A percentile compares a stretch with the other conserved stretches of the same genome.
Evolutionary conservation across 2,888 invertebrate species (phyloP).

Genomic region (Prosapia bicincta): DNA sequence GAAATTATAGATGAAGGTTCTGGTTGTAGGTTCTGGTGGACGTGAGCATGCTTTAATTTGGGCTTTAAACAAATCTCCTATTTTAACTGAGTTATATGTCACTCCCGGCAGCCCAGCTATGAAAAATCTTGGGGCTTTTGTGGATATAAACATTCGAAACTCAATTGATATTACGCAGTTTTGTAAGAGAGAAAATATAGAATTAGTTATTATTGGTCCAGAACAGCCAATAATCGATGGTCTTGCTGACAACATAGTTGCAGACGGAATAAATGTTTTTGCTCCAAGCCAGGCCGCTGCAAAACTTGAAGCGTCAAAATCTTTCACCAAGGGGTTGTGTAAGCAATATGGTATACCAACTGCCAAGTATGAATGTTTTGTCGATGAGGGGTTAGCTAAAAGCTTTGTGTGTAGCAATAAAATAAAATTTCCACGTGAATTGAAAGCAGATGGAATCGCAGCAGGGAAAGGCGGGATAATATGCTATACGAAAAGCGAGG

Average conservation of each 20-base stretch:
- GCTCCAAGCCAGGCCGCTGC: not conserved
- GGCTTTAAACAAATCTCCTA: not conserved
- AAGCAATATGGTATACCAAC: not conserved
- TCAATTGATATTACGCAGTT: not conserved
- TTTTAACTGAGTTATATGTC: not conserved
- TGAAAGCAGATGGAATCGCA: not conserved
- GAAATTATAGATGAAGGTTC: too few relatives aligned
- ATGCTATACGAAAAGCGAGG: not conserved
- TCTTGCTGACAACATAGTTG: not conserved
- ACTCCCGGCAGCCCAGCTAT: too few relatives aligned
- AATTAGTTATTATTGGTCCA: not conserved
- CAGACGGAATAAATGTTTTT: not conserved
- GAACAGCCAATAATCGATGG: not conserved
- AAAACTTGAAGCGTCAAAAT: not conserved
- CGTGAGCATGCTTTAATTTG: not conserved
- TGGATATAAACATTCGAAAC: too few relatives aligned
- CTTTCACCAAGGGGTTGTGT: not conserved
- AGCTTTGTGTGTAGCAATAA: not conserved
- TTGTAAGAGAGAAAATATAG: not conserved
- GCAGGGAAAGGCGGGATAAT: not conserved
- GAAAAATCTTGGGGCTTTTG: not conserved
- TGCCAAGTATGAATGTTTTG: not conserved
- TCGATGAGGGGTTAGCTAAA: not conserved
- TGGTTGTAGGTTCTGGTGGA: too few relatives aligned
- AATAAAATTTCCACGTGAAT: not conserved